These are phyloP conservation scores for Oopsacas minuta DNA, from an alignment of 37 sponge, comb jelly and placozoan genomes.

Conservation along the genomic window DNA sequence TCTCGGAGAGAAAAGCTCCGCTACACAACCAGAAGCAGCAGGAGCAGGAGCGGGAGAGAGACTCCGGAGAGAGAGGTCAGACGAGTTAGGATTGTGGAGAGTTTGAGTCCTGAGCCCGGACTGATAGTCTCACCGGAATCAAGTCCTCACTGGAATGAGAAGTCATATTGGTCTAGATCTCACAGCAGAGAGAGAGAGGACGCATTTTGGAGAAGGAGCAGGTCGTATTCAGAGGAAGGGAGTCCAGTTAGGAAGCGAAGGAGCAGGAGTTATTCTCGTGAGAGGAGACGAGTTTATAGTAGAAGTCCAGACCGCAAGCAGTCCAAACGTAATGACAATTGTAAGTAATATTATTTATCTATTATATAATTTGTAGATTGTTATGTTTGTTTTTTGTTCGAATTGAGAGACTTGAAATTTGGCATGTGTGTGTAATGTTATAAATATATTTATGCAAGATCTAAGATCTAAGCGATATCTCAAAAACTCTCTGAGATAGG, in stretches of 20 bases:
- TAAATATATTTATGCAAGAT: too few relatives aligned
- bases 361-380: too few relatives aligned
- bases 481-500: too few relatives aligned
- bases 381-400: not conserved
- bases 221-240: not conserved
- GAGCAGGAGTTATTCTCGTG: not conserved
- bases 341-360: not conserved
- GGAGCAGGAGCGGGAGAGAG: not conserved
- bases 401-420: not conserved
- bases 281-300: not conserved
- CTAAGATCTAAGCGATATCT: too few relatives aligned
- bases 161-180: not conserved
- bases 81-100: not conserved
- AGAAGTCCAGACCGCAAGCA: not conserved
- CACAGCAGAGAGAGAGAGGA: not conserved
- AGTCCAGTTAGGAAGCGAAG: not conserved
- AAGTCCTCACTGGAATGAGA: not conserved
- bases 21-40: not conserved
- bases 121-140: conserved; percentile 2
- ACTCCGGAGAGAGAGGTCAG: not conserved
- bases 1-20: not conserved
- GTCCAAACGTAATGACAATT: not conserved
- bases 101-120: conserved; percentile 10
- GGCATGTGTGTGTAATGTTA: too few relatives aligned
- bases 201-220: not conserved